Conservation (phyloP, 2,888 invertebrate genomes). For the Mythimna lalbum region DNA sequence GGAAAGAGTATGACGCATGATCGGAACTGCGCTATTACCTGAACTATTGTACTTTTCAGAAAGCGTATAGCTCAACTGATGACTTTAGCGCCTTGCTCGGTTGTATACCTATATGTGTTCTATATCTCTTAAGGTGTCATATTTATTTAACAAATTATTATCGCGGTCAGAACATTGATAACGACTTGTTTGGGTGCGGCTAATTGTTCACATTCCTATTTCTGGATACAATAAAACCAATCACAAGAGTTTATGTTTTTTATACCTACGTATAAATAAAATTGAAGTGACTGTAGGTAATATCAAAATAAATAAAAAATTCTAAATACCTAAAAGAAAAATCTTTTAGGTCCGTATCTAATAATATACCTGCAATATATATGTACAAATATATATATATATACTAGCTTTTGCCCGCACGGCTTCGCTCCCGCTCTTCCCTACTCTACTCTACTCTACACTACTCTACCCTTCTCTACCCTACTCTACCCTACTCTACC, state of each 20-base stretch:
- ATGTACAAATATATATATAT: too few relatives aligned
- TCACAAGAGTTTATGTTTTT: neutral
- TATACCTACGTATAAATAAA: too few relatives aligned
- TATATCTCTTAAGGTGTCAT: slow-evolving; percentile 20
- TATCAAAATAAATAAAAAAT: too few relatives aligned
- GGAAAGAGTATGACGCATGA: slow-evolving; percentile 68
- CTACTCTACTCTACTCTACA: too few relatives aligned
- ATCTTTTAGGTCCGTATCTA: too few relatives aligned
- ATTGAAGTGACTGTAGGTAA: too few relatives aligned
- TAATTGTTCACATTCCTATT: slow-evolving; percentile 55
- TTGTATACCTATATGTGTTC: slow-evolving; percentile 14
- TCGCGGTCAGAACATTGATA: slow-evolving; percentile 57
- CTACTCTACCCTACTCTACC: too few relatives aligned
- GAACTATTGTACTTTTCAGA: slow-evolving; percentile 38
- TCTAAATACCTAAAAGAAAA: too few relatives aligned
- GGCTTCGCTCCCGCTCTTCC: too few relatives aligned
- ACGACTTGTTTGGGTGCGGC: slow-evolving; percentile 55
- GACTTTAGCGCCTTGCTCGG: slow-evolving; percentile 22
- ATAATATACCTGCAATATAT: too few relatives aligned
- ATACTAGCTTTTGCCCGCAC: too few relatives aligned
- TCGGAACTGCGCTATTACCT: slow-evolving; percentile 61
- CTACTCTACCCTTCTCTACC: too few relatives aligned
- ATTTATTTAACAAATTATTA: slow-evolving; percentile 52
- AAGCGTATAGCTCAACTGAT: slow-evolving; percentile 21
- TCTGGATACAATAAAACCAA: slow-evolving; percentile 32